A percentile compares a stretch with the other conserved stretches of the same genome.
phyloP scores from a whole-genome alignment of 2,888 invertebrate genomes.

The Agonum fuliginosum region DNA sequence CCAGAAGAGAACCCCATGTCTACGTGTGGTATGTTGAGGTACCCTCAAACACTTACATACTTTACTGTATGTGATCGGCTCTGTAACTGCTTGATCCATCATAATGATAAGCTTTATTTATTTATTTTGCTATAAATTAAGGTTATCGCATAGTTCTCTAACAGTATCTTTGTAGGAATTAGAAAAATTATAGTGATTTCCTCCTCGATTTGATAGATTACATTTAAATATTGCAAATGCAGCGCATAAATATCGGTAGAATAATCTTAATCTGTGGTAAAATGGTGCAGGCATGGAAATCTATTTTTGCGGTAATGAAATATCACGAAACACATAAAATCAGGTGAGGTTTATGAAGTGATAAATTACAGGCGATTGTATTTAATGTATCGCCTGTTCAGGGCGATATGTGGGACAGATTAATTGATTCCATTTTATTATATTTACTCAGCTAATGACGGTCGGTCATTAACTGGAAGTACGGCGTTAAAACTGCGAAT shows the following conservation, averaged over 20 bases:
- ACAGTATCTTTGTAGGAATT: neutral
- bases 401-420: constrained; percentile 39
- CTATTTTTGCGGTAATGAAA: constrained; percentile 1
- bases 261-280: neutral
- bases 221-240: too few species aligned
- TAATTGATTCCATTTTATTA: constrained; percentile 58
- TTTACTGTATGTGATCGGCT: constrained; percentile 1
- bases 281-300: neutral
- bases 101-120: constrained; percentile 29
- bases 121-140: constrained; percentile 26
- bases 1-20: constrained; percentile 52
- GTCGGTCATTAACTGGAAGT: constrained; percentile 53
- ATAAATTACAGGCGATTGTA: constrained; percentile 45
- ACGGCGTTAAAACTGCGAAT: constrained; percentile 27
- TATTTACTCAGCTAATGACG: constrained; percentile 58
- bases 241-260: too few species aligned
- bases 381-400: constrained; percentile 50
- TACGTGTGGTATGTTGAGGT: constrained; percentile 14
- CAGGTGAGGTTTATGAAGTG: constrained; percentile 45
- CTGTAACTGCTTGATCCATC: constrained; percentile 19
- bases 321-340: constrained; percentile 20
- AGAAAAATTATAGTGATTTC: too few species aligned
- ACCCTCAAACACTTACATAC: constrained; percentile 19
- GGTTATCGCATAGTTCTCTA: constrained; percentile 6
- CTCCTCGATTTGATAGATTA: too few species aligned